Percentiles rank a stretch among this genome's conserved stretches.
phyloP scores from a whole-genome alignment of 1,140 invertebrate genomes.

The Nasonia giraulti region DNA sequence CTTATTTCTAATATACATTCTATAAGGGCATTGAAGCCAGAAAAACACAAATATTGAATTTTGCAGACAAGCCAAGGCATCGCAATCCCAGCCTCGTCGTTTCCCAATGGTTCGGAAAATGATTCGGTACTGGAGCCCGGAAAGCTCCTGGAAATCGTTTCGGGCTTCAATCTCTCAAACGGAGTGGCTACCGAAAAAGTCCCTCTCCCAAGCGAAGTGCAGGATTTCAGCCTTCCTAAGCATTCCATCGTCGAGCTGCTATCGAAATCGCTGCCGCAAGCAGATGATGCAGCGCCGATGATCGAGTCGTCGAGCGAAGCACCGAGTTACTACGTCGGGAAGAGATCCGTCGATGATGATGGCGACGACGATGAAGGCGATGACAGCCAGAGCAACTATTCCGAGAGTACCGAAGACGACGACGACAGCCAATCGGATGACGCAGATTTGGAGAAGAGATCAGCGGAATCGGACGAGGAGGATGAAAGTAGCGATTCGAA shows the following conservation, averaged over 20 bases:
- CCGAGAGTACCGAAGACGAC: neutral
- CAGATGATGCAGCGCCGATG: neutral
- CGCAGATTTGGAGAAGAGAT: conserved; percentile 3
- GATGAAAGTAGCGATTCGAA: neutral
- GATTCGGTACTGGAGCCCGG: conserved; percentile 40
- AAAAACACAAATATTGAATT: neutral
- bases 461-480: neutral
- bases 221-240: conserved; percentile 53
- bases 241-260: conserved; percentile 55
- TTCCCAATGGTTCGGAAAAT: conserved; percentile 1
- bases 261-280: conserved; percentile 43
- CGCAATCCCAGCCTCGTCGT: neutral
- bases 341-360: conserved; percentile 3
- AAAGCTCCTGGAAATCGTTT: conserved; percentile 56
- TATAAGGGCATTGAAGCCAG: neutral
- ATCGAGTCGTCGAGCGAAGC: neutral
- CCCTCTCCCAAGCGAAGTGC: conserved; percentile 45
- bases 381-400: neutral
- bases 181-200: conserved; percentile 56
- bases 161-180: conserved; percentile 53
- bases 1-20: neutral
- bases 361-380: neutral
- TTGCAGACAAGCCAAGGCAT: neutral
- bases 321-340: neutral
- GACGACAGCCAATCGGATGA: neutral